phyloP scores from a whole-genome alignment of 2,113 vertebrate species.

The Ictalurus furcatus region DNA sequence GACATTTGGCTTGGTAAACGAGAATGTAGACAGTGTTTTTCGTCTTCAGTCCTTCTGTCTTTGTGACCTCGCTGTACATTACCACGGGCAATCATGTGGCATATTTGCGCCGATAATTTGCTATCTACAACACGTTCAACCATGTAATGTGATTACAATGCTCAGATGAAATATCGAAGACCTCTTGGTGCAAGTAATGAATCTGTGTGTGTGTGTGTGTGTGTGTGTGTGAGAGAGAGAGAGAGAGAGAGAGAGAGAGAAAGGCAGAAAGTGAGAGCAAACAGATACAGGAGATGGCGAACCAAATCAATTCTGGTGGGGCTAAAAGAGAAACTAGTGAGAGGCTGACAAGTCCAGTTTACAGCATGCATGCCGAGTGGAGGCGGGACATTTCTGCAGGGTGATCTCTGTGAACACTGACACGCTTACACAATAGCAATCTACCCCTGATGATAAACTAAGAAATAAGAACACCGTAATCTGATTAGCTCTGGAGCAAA shows the following conservation, averaged over 20 bases:
- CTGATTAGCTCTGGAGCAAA: conserved; percentile 10
- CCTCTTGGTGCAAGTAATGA: conserved; percentile 81
- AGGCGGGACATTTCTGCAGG: conserved; percentile 73
- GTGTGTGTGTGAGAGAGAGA: conserved; percentile 23
- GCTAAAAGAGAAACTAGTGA: conserved; percentile 67
- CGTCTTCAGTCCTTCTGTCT: conserved; percentile 41
- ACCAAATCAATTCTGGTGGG: conserved; percentile 69
- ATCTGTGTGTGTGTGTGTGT: conserved; percentile 15
- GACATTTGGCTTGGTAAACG: conserved; percentile 43
- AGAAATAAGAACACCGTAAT: neutral
- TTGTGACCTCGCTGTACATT: conserved; percentile 83
- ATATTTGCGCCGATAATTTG: conserved; percentile 90
- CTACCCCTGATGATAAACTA: neutral
- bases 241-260: conserved; percentile 23
- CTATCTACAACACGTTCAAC: conserved; percentile 90
- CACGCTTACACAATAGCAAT: neutral
- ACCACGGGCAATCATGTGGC: conserved; percentile 85
- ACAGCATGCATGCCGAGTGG: conserved; percentile 54
- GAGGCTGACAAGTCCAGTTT: conserved; percentile 71
- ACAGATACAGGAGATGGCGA: conserved; percentile 57
- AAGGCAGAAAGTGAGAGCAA: conserved; percentile 55
- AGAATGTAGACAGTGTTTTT: conserved; percentile 57
- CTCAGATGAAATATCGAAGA: conserved; percentile 92
- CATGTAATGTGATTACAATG: conserved; percentile 87
- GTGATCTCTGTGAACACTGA: conserved; percentile 35